Percentiles rank a stretch among this genome's conserved stretches.
Conservation (phyloP, 2,797 vertebrate species). For the Lateolabrax maculatus region DNA sequence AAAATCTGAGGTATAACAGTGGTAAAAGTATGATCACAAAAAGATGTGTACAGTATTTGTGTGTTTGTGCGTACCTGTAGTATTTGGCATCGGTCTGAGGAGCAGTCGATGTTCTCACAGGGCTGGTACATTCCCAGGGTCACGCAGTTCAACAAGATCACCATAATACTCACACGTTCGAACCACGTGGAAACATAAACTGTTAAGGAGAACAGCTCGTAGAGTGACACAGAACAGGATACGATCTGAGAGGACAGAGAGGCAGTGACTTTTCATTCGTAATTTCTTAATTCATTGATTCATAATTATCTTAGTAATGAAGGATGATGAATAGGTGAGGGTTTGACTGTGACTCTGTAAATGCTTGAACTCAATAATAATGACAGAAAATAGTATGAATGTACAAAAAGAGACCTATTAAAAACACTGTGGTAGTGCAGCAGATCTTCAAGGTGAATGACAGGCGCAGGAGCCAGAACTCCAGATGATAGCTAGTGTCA, state of each 20-base stretch:
- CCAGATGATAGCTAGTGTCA: neutral
- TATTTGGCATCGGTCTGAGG: conserved; percentile 84
- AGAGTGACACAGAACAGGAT: neutral
- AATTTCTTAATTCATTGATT: neutral
- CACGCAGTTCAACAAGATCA: conserved; percentile 97
- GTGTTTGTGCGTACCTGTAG: conserved; percentile 70
- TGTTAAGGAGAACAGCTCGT: conserved; percentile 62
- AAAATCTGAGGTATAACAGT: neutral
- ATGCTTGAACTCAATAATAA: neutral
- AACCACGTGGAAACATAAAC: conserved; percentile 69
- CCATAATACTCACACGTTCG: conserved; percentile 93
- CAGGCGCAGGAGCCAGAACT: neutral
- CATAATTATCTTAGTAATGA: neutral
- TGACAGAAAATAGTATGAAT: neutral
- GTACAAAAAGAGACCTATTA: neutral
- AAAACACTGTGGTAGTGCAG: neutral
- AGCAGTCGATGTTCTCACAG: conserved; percentile 97
- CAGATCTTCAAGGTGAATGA: neutral
- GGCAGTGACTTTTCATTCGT: neutral
- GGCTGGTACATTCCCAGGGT: conserved; percentile 99
- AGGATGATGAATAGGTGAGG: neutral
- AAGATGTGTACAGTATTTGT: neutral
- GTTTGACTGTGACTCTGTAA: too few relatives aligned
- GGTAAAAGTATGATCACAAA: neutral
- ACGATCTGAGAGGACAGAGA: neutral